phyloP scores from a whole-genome alignment of 1,140 invertebrate genomes.

The Macrotrachela quadricornifera region DNA sequence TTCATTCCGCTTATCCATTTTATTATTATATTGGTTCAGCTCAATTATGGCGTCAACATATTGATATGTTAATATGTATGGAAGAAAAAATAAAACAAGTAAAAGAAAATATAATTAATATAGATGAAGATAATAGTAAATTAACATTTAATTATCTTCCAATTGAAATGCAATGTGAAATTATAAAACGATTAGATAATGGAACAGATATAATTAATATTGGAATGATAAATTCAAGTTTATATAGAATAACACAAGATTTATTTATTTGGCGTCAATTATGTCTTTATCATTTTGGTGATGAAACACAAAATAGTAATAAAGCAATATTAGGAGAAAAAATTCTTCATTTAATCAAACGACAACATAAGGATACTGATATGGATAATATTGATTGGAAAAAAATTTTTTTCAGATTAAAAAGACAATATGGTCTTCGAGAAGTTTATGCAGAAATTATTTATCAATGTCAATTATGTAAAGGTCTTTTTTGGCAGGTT shows the following conservation, averaged over 20 bases:
- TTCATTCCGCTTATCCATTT: constrained; percentile 13
- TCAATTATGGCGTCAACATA: constrained; percentile 65
- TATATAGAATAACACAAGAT: constrained; percentile 52
- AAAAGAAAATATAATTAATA: too few relatives aligned
- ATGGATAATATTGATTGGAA: constrained; percentile 8
- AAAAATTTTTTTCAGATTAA: constrained; percentile 9
- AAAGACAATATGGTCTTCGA: constrained; percentile 58
- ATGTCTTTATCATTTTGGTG: constrained; percentile 62
- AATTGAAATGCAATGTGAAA: constrained; percentile 70
- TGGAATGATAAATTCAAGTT: constrained; percentile 44
- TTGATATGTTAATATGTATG: constrained; percentile 44
- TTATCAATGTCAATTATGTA: constrained; percentile 74
- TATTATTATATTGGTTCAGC: constrained; percentile 54
- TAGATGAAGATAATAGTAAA: constrained; percentile 43
- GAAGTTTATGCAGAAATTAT: constrained; percentile 87
- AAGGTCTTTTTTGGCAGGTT: constrained; percentile 81
- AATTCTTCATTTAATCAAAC: too few relatives aligned
- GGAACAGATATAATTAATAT: constrained; percentile 62
- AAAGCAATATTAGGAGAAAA: background rate
- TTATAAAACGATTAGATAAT: constrained; percentile 65
- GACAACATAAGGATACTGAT: too few relatives aligned
- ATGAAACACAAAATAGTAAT: background rate
- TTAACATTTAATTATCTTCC: constrained; percentile 69
- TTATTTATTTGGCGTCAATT: constrained; percentile 73
- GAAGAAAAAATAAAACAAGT: constrained; percentile 12